Evolutionary conservation across 2,797 vertebrate genomes (phyloP).

Genomic region (Agapornis canus): DNA sequence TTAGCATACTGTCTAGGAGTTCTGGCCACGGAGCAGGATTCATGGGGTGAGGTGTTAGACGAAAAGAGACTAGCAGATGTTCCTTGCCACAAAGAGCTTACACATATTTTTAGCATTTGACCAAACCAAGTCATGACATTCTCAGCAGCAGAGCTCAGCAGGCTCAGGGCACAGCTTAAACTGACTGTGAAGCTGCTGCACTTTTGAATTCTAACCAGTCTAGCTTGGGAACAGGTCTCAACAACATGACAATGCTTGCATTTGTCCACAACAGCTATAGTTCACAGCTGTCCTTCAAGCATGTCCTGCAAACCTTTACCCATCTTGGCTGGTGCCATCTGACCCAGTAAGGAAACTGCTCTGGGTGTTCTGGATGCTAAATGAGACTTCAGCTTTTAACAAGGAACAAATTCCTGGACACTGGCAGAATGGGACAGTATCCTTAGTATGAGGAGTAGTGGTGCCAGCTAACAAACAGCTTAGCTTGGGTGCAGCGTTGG

Average conservation of each 20-base stretch:
- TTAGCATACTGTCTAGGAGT: constrained; percentile 52
- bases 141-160: not conserved
- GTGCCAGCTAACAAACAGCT: not conserved
- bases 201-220: not conserved
- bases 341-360: not conserved
- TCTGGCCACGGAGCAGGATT: constrained; percentile 9
- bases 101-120: constrained; percentile 44
- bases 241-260: not conserved
- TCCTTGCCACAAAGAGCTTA: constrained; percentile 31
- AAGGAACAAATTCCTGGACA: not conserved
- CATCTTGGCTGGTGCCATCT: not conserved
- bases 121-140: constrained; percentile 23
- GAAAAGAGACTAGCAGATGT: constrained; percentile 61
- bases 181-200: not conserved
- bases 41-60: constrained; percentile 53
- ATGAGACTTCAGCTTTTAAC: not conserved
- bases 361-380: not conserved
- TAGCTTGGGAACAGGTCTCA: not conserved
- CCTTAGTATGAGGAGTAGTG: not conserved
- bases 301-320: not conserved
- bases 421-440: not conserved
- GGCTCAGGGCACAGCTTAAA: not conserved
- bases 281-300: not conserved
- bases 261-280: not conserved
- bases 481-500: not conserved